Conservation (phyloP, 2,888 invertebrate species). For the Drosophila anomelani region DNA sequence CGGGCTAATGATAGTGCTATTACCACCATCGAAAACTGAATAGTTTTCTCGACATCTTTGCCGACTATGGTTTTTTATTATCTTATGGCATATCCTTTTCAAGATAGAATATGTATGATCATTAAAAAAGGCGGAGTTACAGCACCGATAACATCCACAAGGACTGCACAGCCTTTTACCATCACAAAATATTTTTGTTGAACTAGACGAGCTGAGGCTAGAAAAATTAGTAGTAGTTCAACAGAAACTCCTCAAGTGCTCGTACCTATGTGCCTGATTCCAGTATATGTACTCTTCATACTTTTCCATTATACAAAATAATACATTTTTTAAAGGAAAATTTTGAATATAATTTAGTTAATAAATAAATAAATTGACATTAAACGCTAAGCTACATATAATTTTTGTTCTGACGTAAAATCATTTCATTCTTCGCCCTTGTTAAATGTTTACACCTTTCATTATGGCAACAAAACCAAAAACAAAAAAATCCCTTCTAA, state of each 20-base stretch:
- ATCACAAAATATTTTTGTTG: slow-evolving; percentile 59
- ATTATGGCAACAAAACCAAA: no score
- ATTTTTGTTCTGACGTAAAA: background rate
- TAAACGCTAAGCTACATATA: slow-evolving; percentile 16
- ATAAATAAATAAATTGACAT: slow-evolving; percentile 13
- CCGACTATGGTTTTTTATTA: slow-evolving; percentile 70
- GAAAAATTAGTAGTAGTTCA: background rate
- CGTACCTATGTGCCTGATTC: slow-evolving; percentile 63
- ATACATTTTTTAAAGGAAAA: slow-evolving; percentile 48
- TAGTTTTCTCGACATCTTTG: slow-evolving; percentile 72
- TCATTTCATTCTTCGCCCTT: background rate
- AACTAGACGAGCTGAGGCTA: slow-evolving; percentile 66
- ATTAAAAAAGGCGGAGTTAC: slow-evolving; percentile 57
- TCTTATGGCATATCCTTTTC: slow-evolving; percentile 77
- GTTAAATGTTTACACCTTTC: no score
- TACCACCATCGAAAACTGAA: slow-evolving; percentile 77
- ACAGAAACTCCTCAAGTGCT: background rate
- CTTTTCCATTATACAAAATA: slow-evolving; percentile 59
- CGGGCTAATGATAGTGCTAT: slow-evolving; percentile 49
- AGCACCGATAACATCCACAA: slow-evolving; percentile 54
- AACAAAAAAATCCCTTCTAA: no score
- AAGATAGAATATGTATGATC: slow-evolving; percentile 74
- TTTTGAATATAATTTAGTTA: slow-evolving; percentile 34
- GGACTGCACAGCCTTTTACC: slow-evolving; percentile 50
- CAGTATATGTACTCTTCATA: slow-evolving; percentile 54